Conservation (phyloP, 2,888 invertebrate genomes). For the Tortrix viridana region DNA sequence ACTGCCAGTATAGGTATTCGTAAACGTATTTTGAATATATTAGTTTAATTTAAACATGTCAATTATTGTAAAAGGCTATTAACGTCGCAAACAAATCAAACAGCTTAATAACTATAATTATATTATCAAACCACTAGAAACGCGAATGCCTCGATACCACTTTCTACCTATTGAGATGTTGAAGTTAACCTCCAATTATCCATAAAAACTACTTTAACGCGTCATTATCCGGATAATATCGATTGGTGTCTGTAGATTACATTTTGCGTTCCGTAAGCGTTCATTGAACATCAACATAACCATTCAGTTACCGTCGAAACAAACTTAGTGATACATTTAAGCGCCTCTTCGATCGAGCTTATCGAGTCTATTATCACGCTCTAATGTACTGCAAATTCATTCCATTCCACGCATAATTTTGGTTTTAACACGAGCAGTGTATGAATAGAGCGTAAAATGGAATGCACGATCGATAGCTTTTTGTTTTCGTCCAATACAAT, state of each 20-base stretch:
- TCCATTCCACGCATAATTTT: no score
- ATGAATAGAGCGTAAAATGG: conserved; percentile 14
- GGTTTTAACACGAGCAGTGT: neutral
- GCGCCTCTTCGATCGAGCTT: neutral
- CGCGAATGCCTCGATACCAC: conserved; percentile 39
- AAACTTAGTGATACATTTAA: neutral
- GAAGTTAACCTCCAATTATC: conserved; percentile 49
- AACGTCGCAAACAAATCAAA: conserved; percentile 29
- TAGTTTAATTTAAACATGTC: conserved; percentile 7
- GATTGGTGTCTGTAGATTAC: conserved; percentile 12
- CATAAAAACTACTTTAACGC: conserved; percentile 47
- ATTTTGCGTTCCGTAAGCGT: neutral
- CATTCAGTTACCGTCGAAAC: no score
- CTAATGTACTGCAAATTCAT: no score
- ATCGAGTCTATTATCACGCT: no score
- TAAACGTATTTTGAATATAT: neutral
- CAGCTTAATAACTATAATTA: conserved; percentile 35
- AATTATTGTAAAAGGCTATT: conserved; percentile 22
- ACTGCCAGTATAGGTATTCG: no score
- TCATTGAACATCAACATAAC: neutral
- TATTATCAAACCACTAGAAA: conserved; percentile 27
- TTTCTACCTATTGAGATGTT: conserved; percentile 53
- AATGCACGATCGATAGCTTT: conserved; percentile 29
- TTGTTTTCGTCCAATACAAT: conserved; percentile 24
- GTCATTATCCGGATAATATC: conserved; percentile 28